phyloP scores from a whole-genome alignment of 1,140 invertebrate species.

The Eriosoma lanigerum region DNA sequence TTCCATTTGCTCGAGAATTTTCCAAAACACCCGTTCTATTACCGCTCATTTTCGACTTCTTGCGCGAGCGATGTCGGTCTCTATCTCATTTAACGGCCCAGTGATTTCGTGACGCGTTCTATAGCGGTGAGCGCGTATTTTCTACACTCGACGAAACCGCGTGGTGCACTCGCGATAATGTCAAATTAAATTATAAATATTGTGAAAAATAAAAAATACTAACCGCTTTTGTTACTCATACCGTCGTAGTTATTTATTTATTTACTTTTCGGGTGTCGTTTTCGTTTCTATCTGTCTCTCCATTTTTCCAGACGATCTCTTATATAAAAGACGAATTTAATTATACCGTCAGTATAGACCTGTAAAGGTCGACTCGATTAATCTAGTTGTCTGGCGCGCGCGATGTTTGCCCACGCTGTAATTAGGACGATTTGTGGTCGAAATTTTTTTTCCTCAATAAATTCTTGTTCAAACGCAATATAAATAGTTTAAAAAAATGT shows the following conservation, averaged over 20 bases:
- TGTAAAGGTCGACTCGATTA: conserved; percentile 36
- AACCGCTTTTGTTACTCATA: too few species aligned
- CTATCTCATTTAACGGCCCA: conserved; percentile 46
- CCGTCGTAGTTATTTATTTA: background rate
- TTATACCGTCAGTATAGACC: conserved; percentile 23
- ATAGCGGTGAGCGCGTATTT: background rate
- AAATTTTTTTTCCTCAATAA: background rate
- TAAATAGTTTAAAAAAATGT: too few species aligned
- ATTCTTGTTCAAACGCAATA: conserved; percentile 7
- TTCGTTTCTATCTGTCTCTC: too few species aligned
- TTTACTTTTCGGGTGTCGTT: conserved; percentile 11
- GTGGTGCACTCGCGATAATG: background rate
- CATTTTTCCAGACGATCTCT: too few species aligned
- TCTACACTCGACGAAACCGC: conserved; percentile 20
- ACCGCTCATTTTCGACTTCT: background rate
- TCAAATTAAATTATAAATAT: conserved; percentile 46
- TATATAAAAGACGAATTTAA: conserved; percentile 1
- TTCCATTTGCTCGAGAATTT: conserved; percentile 45
- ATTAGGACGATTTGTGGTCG: background rate
- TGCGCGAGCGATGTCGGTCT: conserved; percentile 21
- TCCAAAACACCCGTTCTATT: background rate
- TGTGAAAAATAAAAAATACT: conserved; percentile 22
- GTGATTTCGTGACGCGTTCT: conserved; percentile 8
- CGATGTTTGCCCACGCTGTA: background rate
- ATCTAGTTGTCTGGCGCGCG: background rate